These are phyloP conservation scores for Thalassaphorura encarpata DNA, from an alignment of 1,140 invertebrate genomes.

Conservation along the genomic window DNA sequence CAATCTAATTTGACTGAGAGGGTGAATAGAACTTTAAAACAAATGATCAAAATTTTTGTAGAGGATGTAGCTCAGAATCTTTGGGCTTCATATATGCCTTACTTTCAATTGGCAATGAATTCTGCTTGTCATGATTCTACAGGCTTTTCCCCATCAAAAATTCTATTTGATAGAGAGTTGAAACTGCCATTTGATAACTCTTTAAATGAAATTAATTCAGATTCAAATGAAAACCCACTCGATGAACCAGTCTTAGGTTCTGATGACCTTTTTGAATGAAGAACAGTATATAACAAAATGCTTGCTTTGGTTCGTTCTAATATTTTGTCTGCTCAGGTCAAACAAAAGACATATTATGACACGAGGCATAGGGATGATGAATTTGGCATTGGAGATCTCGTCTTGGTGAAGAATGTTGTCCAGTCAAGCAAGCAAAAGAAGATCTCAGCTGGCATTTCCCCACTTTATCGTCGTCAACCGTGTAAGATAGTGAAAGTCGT, in stretches of 20 bases:
- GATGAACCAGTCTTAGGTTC: no score
- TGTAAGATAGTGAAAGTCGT: no score
- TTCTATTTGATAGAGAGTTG: conserved; percentile 38
- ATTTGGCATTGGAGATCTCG: conserved; percentile 11
- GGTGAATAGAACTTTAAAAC: conserved; percentile 40
- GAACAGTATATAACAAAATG: neutral
- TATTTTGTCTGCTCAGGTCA: no score
- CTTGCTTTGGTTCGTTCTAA: no score
- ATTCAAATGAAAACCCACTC: neutral
- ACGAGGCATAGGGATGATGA: neutral
- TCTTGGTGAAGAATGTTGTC: conserved; percentile 2
- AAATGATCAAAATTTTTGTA: conserved; percentile 34
- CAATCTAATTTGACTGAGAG: conserved; percentile 39
- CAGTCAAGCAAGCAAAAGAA: conserved; percentile 12
- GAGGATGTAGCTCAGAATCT: neutral
- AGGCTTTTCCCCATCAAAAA: conserved; percentile 35
- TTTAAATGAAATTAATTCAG: conserved; percentile 1
- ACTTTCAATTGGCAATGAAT: conserved; percentile 39
- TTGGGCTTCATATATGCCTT: conserved; percentile 36
- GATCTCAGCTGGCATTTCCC: conserved; percentile 1
- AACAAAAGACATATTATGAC: no score
- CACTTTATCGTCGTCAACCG: conserved; percentile 10
- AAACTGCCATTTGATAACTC: conserved; percentile 13
- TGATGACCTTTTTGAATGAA: no score
- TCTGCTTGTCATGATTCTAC: conserved; percentile 36